Evolutionary conservation across 2,797 vertebrate species (phyloP), one percentile per base, ranked within the genome.

Genomic region (Eospalax fontanierii): DNA sequence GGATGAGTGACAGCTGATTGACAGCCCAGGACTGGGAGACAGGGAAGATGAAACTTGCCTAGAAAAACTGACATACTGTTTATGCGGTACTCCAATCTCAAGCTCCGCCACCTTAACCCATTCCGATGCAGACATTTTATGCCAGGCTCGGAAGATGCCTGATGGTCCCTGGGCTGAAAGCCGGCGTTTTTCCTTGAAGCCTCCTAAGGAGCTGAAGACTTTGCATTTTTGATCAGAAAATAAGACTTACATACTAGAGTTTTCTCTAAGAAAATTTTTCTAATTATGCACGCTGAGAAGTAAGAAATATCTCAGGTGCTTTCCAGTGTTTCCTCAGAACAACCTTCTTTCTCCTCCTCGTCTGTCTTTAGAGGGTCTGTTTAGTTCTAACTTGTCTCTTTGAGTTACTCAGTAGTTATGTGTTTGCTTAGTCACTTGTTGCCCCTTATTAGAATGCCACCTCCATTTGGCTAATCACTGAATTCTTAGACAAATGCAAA

Each of bases 1-100:
- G 95, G 75, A 97, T 98, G 97, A 98, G 98, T 99, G 99, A 99
- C 99, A 99, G 98, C 75, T 98, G 99, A 99, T 97, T 99, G 99
- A 98, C 99, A 98, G 98, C 91, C 86, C 90, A 89, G 94, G 97
- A 92, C 98, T 96, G 91, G 96, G 97, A 98, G 98, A 97, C 97
- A 93, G 96, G 90, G 96, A 97, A 98, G 97, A 98, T 94, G 98
- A 98, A 97, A 98, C 98, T 95, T 95, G 98, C 98, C 98, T 97
- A 97, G 98, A 98, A 94, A 94, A 96, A 98, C 98, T 96, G 97
- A 96, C 97, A 92, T 88, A 59, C 97, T 97, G 98, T 98, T 98
- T 98, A 97, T 98, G 98, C 98, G 97, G 97, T 24, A 97, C 97
- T 98, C 97, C 70, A 73, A 97, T 97, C 96, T 81, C 57, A 95